A percentile compares a stretch with the other conserved stretches of the same genome.
These are phyloP conservation scores for Oscheius sp. DNA, from an alignment of 2,888 invertebrate genomes.

Conservation along the genomic window DNA sequence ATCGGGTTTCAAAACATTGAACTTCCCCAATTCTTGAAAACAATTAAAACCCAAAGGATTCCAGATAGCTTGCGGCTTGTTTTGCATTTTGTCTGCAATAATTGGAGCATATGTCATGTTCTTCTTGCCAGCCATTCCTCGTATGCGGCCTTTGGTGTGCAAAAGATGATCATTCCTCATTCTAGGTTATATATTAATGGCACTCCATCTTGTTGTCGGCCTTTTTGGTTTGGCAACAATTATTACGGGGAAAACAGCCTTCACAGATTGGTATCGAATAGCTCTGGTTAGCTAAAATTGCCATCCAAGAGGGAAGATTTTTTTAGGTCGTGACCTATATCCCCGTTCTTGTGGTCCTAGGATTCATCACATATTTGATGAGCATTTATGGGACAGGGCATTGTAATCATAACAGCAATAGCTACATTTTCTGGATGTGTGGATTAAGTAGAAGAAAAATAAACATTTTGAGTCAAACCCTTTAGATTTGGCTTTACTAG, in stretches of 20 bases:
- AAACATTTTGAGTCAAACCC: neutral
- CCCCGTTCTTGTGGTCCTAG: neutral
- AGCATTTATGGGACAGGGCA: neutral
- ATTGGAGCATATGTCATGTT: conserved; percentile 9
- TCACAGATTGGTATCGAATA: neutral
- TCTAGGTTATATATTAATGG: conserved; percentile 11
- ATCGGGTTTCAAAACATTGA: no score
- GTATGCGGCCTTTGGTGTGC: neutral
- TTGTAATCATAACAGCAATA: neutral
- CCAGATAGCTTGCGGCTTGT: neutral
- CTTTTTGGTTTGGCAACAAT: neutral
- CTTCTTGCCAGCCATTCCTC: conserved; percentile 1
- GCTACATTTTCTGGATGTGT: neutral
- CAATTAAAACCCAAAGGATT: no score
- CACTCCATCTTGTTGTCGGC: neutral
- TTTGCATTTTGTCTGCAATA: neutral
- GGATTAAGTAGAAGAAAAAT: neutral
- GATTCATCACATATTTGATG: neutral
- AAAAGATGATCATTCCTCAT: neutral
- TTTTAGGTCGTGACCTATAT: neutral
- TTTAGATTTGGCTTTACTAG: conserved; percentile 1
- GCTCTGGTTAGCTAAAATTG: neutral
- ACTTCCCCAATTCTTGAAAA: no score
- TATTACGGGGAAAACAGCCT: neutral
- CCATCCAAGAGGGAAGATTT: neutral